These are phyloP conservation scores for Porites cylindrica DNA, from an alignment of 92 coral and sea anemone genomes.

Conservation along the genomic window DNA sequence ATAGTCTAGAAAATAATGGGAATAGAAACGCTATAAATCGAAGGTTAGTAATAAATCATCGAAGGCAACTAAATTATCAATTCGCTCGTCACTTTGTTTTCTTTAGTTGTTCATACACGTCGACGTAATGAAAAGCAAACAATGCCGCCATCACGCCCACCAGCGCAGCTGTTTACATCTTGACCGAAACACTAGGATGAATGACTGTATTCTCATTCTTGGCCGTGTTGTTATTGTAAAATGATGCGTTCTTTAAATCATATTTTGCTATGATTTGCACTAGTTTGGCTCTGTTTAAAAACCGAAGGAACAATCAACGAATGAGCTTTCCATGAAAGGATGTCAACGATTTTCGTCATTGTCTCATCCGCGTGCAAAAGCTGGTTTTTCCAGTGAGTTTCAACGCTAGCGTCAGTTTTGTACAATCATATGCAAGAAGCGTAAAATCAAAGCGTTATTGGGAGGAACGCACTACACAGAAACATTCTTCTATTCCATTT, in stretches of 20 bases:
- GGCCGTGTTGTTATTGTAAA: neutral
- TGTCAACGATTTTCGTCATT: neutral
- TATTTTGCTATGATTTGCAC: neutral
- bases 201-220: neutral
- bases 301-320: neutral
- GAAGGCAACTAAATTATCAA: constrained; percentile 2
- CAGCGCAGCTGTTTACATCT: constrained; percentile 4
- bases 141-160: neutral
- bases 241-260: neutral
- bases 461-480: no score
- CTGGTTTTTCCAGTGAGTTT: neutral
- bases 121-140: constrained; percentile 20
- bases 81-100: neutral
- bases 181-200: neutral
- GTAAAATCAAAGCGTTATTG: no score
- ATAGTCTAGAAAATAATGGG: neutral
- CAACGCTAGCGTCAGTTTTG: no score
- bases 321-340: neutral
- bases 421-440: no score
- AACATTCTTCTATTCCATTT: no score
- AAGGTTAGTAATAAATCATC: neutral
- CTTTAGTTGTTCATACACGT: neutral
- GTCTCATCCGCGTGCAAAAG: neutral
- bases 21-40: neutral
- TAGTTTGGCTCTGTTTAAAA: neutral